These are phyloP conservation scores for Agrotis clavis DNA, from an alignment of 2,888 invertebrate genomes.

Conservation along the genomic window DNA sequence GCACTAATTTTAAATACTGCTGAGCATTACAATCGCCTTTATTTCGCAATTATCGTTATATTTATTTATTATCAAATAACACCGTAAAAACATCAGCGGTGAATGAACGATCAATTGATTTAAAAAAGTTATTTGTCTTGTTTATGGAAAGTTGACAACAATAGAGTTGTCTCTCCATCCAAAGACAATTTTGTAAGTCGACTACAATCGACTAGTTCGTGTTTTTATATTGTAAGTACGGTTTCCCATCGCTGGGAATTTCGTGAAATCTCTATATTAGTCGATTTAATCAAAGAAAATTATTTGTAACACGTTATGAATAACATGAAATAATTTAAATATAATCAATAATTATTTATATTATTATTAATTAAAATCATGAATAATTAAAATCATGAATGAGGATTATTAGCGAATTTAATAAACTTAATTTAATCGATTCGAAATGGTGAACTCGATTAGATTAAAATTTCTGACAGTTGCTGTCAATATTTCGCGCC, in stretches of 20 bases:
- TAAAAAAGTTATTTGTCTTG: conserved; percentile 79
- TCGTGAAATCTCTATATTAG: neutral
- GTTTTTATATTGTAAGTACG: rapidly evolving
- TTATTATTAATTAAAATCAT: no score
- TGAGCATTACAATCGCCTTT: conserved; percentile 79
- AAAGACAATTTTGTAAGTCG: conserved; percentile 55
- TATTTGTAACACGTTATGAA: no score
- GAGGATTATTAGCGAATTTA: no score
- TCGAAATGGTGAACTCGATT: neutral
- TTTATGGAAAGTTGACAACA: conserved; percentile 80
- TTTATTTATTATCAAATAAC: conserved; percentile 89
- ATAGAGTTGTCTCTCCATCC: conserved; percentile 65
- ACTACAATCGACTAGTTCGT: conserved; percentile 52
- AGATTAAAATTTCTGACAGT: conserved; percentile 16
- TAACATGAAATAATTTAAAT: no score
- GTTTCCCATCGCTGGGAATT: no score
- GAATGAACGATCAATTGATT: conserved; percentile 90
- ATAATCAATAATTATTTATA: no score
- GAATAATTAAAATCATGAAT: no score
- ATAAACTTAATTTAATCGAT: neutral
- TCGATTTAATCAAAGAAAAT: neutral
- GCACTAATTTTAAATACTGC: conserved; percentile 84
- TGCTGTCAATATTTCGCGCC: conserved; percentile 60
- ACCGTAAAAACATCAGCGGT: conserved; percentile 91
- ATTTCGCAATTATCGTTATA: conserved; percentile 84